Conservation (phyloP, 1,140 invertebrate genomes). For the Telenomus remus region DNA sequence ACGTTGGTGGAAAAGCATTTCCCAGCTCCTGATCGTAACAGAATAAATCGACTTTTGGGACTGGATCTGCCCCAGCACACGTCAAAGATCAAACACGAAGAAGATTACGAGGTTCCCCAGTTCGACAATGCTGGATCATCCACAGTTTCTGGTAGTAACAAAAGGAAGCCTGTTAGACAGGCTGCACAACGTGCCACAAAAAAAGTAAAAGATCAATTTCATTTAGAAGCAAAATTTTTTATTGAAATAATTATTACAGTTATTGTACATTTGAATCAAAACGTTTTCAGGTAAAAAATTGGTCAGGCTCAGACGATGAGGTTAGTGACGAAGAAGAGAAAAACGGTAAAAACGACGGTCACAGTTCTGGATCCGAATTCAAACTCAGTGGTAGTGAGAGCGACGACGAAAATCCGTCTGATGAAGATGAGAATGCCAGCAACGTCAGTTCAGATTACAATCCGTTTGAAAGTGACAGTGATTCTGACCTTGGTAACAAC, state of each 20-base stretch:
- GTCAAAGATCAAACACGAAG: slow-evolving; percentile 65
- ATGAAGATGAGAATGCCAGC: slow-evolving; percentile 78
- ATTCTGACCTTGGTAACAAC: slow-evolving; percentile 85
- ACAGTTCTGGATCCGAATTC: slow-evolving; percentile 79
- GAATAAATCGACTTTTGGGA: slow-evolving; percentile 89
- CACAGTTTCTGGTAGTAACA: slow-evolving; percentile 71
- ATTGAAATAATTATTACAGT: too few relatives aligned
- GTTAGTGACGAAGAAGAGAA: slow-evolving; percentile 77
- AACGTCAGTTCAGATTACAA: slow-evolving; percentile 88
- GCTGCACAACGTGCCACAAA: slow-evolving; percentile 83
- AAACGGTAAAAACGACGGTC: slow-evolving; percentile 77
- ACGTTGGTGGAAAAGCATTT: slow-evolving; percentile 98
- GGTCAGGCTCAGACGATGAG: slow-evolving; percentile 80
- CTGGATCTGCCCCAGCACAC: slow-evolving; percentile 77
- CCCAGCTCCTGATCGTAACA: slow-evolving; percentile 91
- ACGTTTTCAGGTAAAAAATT: slow-evolving; percentile 63
- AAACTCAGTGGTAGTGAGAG: slow-evolving; percentile 78
- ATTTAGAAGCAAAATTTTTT: too few relatives aligned
- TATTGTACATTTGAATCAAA: too few relatives aligned
- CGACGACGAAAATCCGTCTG: slow-evolving; percentile 77
- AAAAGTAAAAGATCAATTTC: slow-evolving; percentile 72
- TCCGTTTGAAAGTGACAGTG: slow-evolving; percentile 88
- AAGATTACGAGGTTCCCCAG: slow-evolving; percentile 51
- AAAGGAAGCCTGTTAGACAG: slow-evolving; percentile 82
- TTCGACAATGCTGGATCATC: slow-evolving; percentile 74